Percentiles rank a stretch among this genome's conserved stretches.
Evolutionary conservation across 2,888 invertebrate genomes (phyloP).

Genomic region (Lumbricus terrestris): DNA sequence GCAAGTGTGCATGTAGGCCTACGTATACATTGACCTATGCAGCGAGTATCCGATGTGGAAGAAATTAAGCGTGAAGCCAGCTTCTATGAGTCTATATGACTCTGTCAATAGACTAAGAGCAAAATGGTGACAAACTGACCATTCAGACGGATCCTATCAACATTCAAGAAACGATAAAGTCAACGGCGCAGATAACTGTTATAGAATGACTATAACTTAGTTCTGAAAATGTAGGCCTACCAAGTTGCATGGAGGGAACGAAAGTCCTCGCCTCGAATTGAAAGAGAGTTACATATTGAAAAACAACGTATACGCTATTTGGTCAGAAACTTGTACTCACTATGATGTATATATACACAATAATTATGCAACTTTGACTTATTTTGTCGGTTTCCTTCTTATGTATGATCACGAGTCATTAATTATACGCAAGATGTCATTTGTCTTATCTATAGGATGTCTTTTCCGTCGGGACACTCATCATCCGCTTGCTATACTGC

Average conservation of each 20-base stretch:
- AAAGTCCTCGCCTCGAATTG: not conserved
- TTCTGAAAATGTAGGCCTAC: not conserved
- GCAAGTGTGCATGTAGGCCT: too few species aligned
- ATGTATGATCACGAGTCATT: too few species aligned
- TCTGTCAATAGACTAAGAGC: not conserved
- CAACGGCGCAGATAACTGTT: not conserved
- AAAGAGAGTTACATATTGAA: not conserved
- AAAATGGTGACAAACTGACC: not conserved
- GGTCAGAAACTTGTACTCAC: not conserved
- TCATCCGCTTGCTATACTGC: slow-evolving; percentile 49
- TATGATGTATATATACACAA: not conserved
- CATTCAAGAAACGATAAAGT: not conserved
- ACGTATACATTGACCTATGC: too few species aligned
- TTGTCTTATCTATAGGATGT: slow-evolving; percentile 50
- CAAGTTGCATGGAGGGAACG: not conserved
- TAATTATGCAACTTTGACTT: too few species aligned
- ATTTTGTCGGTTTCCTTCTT: not conserved
- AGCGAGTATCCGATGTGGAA: not conserved
- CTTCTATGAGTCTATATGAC: not conserved
- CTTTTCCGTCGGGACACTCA: slow-evolving; percentile 57
- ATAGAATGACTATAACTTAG: not conserved
- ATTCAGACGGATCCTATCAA: not conserved
- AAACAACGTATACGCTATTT: not conserved
- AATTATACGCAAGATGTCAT: not conserved
- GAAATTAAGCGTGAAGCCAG: not conserved